phyloP scores from a whole-genome alignment of 1,140 invertebrate species.

The Homalodisca vitripennis region DNA sequence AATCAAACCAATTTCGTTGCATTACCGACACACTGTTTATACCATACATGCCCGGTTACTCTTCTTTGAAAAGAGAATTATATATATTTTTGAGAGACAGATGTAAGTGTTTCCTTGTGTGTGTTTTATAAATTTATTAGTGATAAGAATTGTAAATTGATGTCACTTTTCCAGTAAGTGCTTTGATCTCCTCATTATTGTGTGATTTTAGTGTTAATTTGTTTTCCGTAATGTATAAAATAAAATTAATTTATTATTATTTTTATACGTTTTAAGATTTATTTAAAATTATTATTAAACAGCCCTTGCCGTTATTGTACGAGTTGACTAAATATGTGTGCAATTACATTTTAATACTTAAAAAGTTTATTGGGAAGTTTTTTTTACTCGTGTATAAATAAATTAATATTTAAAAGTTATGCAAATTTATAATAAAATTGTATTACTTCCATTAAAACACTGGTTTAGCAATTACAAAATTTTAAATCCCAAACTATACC shows the following conservation, averaged over 20 bases:
- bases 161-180: not conserved
- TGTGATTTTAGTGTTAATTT: conserved; percentile 7
- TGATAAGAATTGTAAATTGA: conserved; percentile 4
- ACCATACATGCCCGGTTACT: too few relatives aligned
- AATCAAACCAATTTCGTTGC: too few relatives aligned
- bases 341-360: not conserved
- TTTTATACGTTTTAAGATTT: not conserved
- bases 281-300: not conserved
- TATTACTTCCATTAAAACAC: too few relatives aligned
- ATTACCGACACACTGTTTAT: too few relatives aligned
- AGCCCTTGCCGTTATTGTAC: not conserved
- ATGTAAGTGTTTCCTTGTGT: conserved; percentile 3
- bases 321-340: not conserved
- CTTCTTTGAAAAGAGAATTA: not conserved
- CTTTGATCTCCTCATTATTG: not conserved
- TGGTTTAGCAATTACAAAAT: too few relatives aligned
- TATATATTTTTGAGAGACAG: not conserved
- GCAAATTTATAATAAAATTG: too few relatives aligned
- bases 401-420: too few relatives aligned
- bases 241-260: not conserved
- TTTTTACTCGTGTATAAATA: too few relatives aligned
- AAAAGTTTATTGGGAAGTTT: not conserved
- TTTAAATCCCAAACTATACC: too few relatives aligned
- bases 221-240: not conserved
- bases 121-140: conserved; percentile 11